Evolutionary conservation across 1,140 invertebrate species (phyloP).

Genomic region (Lepidurus couesii): DNA sequence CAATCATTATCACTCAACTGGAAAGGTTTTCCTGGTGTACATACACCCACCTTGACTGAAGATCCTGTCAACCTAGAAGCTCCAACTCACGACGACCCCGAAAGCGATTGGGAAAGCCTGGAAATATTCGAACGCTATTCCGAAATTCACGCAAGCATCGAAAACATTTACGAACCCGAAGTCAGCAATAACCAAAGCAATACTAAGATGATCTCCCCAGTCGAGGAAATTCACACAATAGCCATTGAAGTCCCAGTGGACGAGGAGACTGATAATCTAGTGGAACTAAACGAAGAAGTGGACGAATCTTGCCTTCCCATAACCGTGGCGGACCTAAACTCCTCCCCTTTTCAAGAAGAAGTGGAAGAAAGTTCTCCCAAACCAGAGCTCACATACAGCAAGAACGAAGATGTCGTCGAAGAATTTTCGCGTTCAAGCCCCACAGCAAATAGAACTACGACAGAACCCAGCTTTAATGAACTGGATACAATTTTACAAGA

Average conservation of each 20-base stretch:
- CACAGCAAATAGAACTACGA: not conserved
- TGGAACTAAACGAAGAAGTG: constrained; percentile 23
- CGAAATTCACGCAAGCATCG: not conserved
- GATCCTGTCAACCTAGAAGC: not conserved
- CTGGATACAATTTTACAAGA: not conserved
- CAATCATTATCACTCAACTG: constrained; percentile 13
- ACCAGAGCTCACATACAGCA: not conserved
- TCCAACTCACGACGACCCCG: not conserved
- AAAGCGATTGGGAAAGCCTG: not conserved
- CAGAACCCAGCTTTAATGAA: not conserved
- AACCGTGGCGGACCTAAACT: not conserved
- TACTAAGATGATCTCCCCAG: not conserved
- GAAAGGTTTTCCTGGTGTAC: not conserved
- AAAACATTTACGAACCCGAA: not conserved
- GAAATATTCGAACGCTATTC: not conserved
- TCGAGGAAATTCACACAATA: not conserved
- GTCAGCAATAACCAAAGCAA: not conserved
- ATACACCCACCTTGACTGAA: not conserved
- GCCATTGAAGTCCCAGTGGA: not conserved
- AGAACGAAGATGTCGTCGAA: not conserved
- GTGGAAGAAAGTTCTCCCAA: not conserved
- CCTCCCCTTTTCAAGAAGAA: not conserved
- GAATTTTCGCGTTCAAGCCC: not conserved
- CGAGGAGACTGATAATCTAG: not conserved
- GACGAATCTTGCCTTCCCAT: constrained; percentile 3